Percentiles rank a stretch among this genome's conserved stretches.
These are phyloP conservation scores for Mylabris sibirica DNA, from an alignment of 2,888 invertebrate genomes.

Conservation along the genomic window DNA sequence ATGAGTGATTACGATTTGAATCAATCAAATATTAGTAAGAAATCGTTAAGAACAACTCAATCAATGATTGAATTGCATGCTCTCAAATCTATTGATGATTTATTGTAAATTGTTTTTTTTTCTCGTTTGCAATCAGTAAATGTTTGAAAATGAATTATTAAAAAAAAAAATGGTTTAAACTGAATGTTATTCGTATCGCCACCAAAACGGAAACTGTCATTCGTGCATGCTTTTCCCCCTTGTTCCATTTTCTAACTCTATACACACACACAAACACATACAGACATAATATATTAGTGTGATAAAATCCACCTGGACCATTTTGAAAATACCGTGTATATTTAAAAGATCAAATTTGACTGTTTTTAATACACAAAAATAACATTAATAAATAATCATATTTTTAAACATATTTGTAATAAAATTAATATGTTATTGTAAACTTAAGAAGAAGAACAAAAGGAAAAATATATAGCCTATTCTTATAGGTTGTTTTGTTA, in stretches of 20 bases:
- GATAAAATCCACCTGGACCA: conserved; percentile 25
- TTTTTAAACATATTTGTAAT: conserved; percentile 19
- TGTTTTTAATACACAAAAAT: not conserved
- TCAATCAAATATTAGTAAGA: conserved; percentile 19
- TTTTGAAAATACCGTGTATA: conserved; percentile 15
- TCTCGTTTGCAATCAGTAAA: not conserved
- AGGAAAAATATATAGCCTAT: not conserved
- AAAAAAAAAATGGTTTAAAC: conserved; percentile 13
- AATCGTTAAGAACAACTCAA: conserved; percentile 25
- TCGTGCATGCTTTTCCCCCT: conserved; percentile 16
- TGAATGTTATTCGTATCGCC: conserved; percentile 7
- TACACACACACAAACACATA: no score
- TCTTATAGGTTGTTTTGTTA: conserved; percentile 30
- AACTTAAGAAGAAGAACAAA: not conserved
- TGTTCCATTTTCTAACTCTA: conserved; percentile 6
- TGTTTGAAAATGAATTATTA: not conserved
- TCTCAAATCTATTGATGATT: conserved; percentile 32
- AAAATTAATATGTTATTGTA: conserved; percentile 16
- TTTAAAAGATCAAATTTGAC: conserved; percentile 19
- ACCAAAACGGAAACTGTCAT: conserved; percentile 31
- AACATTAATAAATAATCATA: not conserved
- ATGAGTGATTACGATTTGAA: conserved; percentile 52
- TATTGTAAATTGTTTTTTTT: conserved; percentile 17
- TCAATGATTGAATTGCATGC: conserved; percentile 43
- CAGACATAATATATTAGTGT: conserved; percentile 22